Conservation (phyloP, 2,113 vertebrate genomes). For the Sorex araneus region DNA sequence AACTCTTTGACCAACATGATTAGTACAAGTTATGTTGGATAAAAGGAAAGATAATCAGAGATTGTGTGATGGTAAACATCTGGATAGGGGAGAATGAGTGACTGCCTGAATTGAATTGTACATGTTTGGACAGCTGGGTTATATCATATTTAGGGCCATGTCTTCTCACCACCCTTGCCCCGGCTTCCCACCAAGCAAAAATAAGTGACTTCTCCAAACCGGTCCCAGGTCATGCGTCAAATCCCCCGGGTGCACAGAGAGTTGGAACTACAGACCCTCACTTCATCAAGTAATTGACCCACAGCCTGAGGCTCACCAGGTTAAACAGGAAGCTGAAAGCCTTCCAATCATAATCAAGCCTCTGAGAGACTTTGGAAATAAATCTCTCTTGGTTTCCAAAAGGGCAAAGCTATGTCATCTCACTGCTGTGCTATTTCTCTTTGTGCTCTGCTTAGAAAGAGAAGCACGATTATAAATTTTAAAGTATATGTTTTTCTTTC, state of each 20-base stretch:
- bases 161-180: conserved; percentile 73
- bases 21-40: conserved; percentile 41
- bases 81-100: conserved; percentile 26
- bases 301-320: neutral
- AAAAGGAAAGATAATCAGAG: conserved; percentile 60
- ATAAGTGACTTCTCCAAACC: conserved; percentile 58
- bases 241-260: conserved; percentile 5
- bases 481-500: neutral
- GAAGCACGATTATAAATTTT: conserved; percentile 30
- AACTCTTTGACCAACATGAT: conserved; percentile 68
- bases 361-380: neutral
- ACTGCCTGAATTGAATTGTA: neutral
- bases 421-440: conserved; percentile 31
- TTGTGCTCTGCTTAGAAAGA: conserved; percentile 56
- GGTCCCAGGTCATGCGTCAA: conserved; percentile 17
- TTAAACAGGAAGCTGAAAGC: conserved; percentile 49
- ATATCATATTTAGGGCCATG: conserved; percentile 66
- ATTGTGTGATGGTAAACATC: conserved; percentile 69
- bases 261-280: neutral
- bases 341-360: conserved; percentile 25
- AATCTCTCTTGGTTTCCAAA: conserved; percentile 51
- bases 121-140: conserved; percentile 80
- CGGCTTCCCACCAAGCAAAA: conserved; percentile 73
- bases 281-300: conserved; percentile 57
- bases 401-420: conserved; percentile 30